phyloP scores from a whole-genome alignment of 2,888 invertebrate genomes.

The Xestia ashworthii region DNA sequence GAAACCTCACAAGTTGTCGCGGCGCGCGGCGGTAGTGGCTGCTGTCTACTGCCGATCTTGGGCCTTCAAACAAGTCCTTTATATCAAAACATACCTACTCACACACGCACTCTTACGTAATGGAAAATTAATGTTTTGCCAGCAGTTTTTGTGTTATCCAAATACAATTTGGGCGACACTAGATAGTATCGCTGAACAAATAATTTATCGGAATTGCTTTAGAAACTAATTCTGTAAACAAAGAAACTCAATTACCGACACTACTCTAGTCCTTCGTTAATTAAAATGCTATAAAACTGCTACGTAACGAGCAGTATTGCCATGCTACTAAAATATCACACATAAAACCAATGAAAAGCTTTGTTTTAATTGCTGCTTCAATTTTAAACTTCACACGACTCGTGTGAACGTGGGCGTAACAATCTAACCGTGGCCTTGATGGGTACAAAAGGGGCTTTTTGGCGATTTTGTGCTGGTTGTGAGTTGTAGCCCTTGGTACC shows the following conservation, averaged over 20 bases:
- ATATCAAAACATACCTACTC: conserved; percentile 23
- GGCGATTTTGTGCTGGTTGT: not conserved
- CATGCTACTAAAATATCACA: conserved; percentile 12
- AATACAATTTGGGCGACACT: conserved; percentile 21
- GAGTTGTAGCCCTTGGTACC: not conserved
- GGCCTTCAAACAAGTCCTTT: conserved; percentile 28
- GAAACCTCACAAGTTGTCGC: conserved; percentile 29
- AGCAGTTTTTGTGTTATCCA: conserved; percentile 28
- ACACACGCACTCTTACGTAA: conserved; percentile 28
- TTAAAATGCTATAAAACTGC: not conserved
- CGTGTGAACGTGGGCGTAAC: not conserved
- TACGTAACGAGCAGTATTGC: not conserved
- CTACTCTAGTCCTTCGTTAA: not conserved
- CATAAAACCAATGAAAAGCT: not conserved
- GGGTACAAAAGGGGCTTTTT: not conserved
- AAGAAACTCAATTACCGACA: conserved; percentile 23
- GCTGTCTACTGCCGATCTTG: conserved; percentile 8
- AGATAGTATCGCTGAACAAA: conserved; percentile 25
- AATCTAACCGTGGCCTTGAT: not conserved
- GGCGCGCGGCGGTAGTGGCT: not conserved
- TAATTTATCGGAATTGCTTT: conserved; percentile 7
- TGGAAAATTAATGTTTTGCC: conserved; percentile 38
- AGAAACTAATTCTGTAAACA: conserved; percentile 12
- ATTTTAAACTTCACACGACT: not conserved
- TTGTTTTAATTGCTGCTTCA: not conserved